Conservation (phyloP, 2,888 invertebrate species). For the Crossocerus cetratus region DNA sequence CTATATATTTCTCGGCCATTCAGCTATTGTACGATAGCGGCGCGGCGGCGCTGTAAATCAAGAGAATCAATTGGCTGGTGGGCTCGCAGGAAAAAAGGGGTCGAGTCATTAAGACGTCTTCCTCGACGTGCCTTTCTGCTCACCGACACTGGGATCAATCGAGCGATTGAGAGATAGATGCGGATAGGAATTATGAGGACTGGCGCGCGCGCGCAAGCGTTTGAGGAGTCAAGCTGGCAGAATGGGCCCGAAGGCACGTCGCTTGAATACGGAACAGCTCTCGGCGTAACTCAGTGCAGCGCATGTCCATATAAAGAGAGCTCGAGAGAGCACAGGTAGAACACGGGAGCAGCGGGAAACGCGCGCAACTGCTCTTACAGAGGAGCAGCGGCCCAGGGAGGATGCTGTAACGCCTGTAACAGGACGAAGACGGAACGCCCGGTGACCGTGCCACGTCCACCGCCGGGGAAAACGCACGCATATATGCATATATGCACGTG, state of each 20-base stretch:
- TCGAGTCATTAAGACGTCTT: neutral
- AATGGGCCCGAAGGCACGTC: too few relatives aligned
- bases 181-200: too few relatives aligned
- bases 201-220: neutral
- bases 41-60: neutral
- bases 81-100: neutral
- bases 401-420: constrained; percentile 16
- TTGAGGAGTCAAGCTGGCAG: too few relatives aligned
- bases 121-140: too few relatives aligned
- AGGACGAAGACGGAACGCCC: constrained; percentile 37
- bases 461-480: constrained; percentile 48
- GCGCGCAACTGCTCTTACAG: constrained; percentile 25
- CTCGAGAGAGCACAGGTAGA: constrained; percentile 35
- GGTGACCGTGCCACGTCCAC: constrained; percentile 39
- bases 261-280: constrained; percentile 15
- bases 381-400: constrained; percentile 41
- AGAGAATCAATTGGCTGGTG: too few relatives aligned
- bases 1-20: constrained; percentile 64
- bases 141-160: too few relatives aligned
- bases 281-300: constrained; percentile 14
- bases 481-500: too few relatives aligned
- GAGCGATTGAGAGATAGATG: too few relatives aligned
- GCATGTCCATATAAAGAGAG: constrained; percentile 45
- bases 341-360: constrained; percentile 39
- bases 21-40: constrained; percentile 48